Evolutionary conservation across 1,140 invertebrate species (phyloP).

Genomic region (Chlorops oryzae): DNA sequence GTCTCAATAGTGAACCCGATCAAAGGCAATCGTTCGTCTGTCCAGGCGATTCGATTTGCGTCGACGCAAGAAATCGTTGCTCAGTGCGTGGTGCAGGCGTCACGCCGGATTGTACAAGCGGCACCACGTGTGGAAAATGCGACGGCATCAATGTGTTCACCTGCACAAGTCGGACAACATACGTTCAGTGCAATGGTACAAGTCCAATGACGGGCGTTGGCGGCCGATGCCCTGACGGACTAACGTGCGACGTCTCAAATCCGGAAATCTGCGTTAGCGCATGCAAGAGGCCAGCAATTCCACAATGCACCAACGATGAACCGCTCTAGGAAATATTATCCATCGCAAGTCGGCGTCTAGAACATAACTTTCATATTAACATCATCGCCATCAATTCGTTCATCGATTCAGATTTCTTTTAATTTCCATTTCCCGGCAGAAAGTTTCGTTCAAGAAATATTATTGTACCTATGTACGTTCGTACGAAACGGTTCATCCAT

Average conservation of each 20-base stretch:
- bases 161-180: conserved; percentile 37
- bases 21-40: conserved; percentile 3
- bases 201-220: background rate
- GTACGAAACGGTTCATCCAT: no score
- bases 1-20: background rate
- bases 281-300: conserved; percentile 17
- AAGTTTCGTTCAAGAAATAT: no score
- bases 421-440: no score
- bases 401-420: no score
- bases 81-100: background rate
- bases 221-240: conserved; percentile 20
- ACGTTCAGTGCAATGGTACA: conserved; percentile 23
- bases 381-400: no score
- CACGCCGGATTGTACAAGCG: conserved; percentile 2
- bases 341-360: no score
- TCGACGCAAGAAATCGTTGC: background rate
- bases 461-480: no score
- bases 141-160: conserved; percentile 20
- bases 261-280: conserved; percentile 27
- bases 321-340: no score
- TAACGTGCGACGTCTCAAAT: conserved; percentile 22
- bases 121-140: conserved; percentile 22
- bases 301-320: no score
- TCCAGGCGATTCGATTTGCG: conserved; percentile 2
- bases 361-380: no score